Conservation (phyloP, 1,140 invertebrate species). For the Lanistes nyassanus region DNA sequence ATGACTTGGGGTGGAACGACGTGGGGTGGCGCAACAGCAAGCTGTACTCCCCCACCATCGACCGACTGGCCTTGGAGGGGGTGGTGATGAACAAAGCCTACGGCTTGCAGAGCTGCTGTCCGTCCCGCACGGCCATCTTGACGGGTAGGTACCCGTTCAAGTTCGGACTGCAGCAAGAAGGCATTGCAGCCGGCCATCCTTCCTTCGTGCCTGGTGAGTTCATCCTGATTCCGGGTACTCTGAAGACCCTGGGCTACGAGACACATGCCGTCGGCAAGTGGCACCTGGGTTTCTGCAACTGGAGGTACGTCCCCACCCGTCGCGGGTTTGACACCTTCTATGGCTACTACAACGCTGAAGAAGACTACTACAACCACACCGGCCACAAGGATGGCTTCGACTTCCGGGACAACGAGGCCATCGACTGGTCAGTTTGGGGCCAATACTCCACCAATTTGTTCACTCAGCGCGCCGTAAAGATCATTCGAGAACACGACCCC, state of each 20-base stretch:
- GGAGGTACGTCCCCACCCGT: too few species aligned
- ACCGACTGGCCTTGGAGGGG: too few species aligned
- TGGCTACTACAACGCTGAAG: too few species aligned
- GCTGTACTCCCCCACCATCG: too few species aligned
- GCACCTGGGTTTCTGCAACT: too few species aligned
- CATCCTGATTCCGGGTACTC: neutral
- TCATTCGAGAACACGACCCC: slow-evolving; percentile 40
- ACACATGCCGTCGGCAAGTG: too few species aligned
- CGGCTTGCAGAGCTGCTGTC: neutral
- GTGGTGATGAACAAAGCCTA: slow-evolving; percentile 1
- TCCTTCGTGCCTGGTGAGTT: neutral
- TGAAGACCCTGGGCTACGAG: neutral
- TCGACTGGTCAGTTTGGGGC: slow-evolving; percentile 3
- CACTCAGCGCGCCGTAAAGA: slow-evolving; percentile 36
- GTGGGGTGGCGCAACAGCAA: too few species aligned
- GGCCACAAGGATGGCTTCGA: neutral
- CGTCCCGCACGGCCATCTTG: neutral
- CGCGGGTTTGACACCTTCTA: too few species aligned
- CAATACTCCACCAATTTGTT: slow-evolving; percentile 55
- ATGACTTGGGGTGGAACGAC: too few species aligned
- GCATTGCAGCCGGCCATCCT: neutral
- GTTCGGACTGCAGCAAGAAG: too few species aligned
- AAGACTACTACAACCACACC: slow-evolving; percentile 42
- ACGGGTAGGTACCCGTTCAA: neutral
- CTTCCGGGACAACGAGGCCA: neutral